phyloP scores from a whole-genome alignment of 2,888 invertebrate genomes.

The Troides helena region DNA sequence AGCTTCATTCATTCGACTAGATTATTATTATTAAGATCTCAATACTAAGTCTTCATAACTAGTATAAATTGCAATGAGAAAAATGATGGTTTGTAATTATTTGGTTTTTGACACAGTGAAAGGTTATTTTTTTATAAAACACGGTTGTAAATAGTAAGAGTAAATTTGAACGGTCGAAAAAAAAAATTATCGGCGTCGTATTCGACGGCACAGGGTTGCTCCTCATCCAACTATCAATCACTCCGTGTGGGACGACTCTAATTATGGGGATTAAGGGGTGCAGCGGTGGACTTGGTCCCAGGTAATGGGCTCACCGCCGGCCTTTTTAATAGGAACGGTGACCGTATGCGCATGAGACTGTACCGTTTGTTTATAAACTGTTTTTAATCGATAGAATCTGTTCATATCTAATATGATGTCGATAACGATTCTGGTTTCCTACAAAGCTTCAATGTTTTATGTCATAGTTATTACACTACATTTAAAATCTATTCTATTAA shows the following conservation, averaged over 20 bases:
- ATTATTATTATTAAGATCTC: too few species aligned
- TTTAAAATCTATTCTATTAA: not conserved
- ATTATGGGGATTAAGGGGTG: constrained; percentile 74
- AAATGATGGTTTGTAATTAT: not conserved
- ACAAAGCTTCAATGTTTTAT: not conserved
- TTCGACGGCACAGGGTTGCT: constrained; percentile 55
- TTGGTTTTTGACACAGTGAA: not conserved
- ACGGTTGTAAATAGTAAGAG: constrained; percentile 15
- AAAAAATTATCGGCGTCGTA: constrained; percentile 71
- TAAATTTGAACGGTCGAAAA: constrained; percentile 40
- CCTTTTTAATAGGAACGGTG: constrained; percentile 52
- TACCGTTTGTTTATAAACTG: constrained; percentile 51
- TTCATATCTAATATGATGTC: constrained; percentile 3
- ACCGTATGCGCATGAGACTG: constrained; percentile 43
- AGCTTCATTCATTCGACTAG: too few species aligned
- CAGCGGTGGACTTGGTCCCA: constrained; percentile 51
- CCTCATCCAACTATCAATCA: constrained; percentile 69
- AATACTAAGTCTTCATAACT: too few species aligned
- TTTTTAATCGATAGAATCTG: constrained; percentile 49
- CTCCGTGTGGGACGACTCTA: constrained; percentile 68
- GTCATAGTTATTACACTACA: not conserved
- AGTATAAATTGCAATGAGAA: too few species aligned
- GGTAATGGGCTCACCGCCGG: constrained; percentile 60
- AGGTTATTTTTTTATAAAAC: not conserved
- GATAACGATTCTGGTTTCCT: not conserved